Evolutionary conservation across 1,140 invertebrate species (phyloP).

Genomic region (Coelopa frigida): DNA sequence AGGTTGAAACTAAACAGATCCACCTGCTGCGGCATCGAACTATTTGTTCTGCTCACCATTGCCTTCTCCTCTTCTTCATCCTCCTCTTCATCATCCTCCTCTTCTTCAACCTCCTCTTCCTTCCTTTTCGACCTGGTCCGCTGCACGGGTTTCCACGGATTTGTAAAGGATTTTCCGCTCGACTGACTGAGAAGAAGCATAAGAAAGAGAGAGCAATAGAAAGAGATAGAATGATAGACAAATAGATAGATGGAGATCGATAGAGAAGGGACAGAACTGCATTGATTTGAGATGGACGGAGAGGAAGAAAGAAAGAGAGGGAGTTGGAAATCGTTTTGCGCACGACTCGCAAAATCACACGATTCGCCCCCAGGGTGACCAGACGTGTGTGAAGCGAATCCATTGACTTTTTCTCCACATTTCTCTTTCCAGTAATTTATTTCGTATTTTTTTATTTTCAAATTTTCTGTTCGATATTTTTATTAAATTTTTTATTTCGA

Average conservation of each 20-base stretch:
- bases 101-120: too few relatives aligned
- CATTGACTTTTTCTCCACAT: not conserved
- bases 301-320: not conserved
- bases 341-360: too few relatives aligned
- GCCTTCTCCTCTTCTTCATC: too few relatives aligned
- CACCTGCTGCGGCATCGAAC: too few relatives aligned
- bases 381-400: too few relatives aligned
- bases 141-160: conserved; percentile 5
- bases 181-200: not conserved
- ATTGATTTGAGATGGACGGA: too few relatives aligned
- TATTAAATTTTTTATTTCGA: conserved; percentile 4
- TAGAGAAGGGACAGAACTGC: too few relatives aligned
- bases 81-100: too few relatives aligned
- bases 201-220: not conserved
- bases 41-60: not conserved
- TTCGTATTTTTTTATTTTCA: not conserved
- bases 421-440: not conserved
- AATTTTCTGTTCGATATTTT: not conserved
- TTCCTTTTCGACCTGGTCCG: not conserved
- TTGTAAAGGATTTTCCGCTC: conserved; percentile 7
- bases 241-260: too few relatives aligned
- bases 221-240: not conserved
- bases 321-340: too few relatives aligned
- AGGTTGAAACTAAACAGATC: too few relatives aligned
- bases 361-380: too few relatives aligned